Base-by-base conservation (phyloP, 2,888 invertebrate species). In the Pyrgus malvae region DNA sequence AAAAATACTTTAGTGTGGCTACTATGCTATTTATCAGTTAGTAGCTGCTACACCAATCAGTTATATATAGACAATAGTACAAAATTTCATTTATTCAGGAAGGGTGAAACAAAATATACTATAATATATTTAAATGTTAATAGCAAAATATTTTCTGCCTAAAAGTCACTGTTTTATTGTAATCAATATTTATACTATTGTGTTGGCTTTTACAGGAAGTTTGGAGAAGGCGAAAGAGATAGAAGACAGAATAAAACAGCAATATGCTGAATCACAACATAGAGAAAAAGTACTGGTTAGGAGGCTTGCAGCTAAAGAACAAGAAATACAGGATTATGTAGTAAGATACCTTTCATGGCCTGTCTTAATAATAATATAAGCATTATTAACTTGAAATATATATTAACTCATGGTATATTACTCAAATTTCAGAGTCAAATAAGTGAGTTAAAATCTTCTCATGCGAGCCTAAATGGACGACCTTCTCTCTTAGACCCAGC, bases 271-370 rank as follows among this genome's bases (percentile, higher is more conserved):
- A 78, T 95, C 97, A 61, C 95, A 96, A 74, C 94, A 97, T 69
- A 93, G 97, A 70, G 98, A 99, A 84, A 97, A 97, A 86, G 95
- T 98, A 62, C 93, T 99, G 67, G 95, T 98, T 67, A 94, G 98
- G 74, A 92, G 98, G 72, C 92, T 99, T 65, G 96, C 98, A 59
- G 95, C 96, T 63, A 99, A 99, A 89, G 99, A 99, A 80, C 98
- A 98, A 83, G 98, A 99, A 90, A 94, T 98, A 81, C 98, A 98
- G 87, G 98, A 98, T 90, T 97, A 96, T 91, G 94, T 96, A 91
- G 98, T 98, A 92, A 92, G 95, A 67, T 29, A 31, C 2, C 12
- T 8, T 9, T 9, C 1, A 1, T 29, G 4, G 23, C 3, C 23
- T 23, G 23, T 23, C 6, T 23, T n/a, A n/a, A 23, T 23, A 23